Evolutionary conservation across 1,140 invertebrate genomes (phyloP), one percentile per base, ranked within the genome.

Genomic region (Drosophila eugracilis): DNA sequence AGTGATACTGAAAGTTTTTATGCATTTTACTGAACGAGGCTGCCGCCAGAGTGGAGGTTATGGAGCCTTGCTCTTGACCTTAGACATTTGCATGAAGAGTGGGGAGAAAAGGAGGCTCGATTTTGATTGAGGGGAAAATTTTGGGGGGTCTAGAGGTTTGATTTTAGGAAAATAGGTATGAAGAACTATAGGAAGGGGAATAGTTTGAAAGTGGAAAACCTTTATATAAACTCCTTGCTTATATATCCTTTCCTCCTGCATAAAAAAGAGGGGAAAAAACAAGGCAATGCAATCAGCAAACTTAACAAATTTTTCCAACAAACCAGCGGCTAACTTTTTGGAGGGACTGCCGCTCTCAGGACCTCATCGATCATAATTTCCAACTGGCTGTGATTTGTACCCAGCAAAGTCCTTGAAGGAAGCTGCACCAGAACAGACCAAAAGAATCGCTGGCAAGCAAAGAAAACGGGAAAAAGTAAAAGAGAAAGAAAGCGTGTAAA

Each of bases 1-100:
- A 88, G 70, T 88, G 84, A 89, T 89, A 80, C 67, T 86, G 81
- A 86, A 86, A 86, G 59, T 86, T 85, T 85, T 85, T 86, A 85
- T 84, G 79, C 79, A 84, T 78, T 84, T 79, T 70, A 30, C 55
- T 73, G 57, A 72, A 60, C 28, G 22, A 34, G 28, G 67, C 15
- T 70, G 49, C 24, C 19, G 24, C 7, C 28, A 14, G 15, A 17
- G 15, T 10, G 53, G 65, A 62, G 41, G 24, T 47, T 48, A 22
- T 76, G 76, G 76, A 76, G 58, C 81, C 63, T 63, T 80, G 81
- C 72, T 76, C 80, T 86, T 84, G 80, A 84, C 80, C 80, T 84
- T 80, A 76, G 81, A 78, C 76, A 86, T 84, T 84, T 86, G 80
- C 80, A 84, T 84, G 81, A 42, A 17, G 14, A 15, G 28, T 32